A percentile compares a stretch with the other conserved stretches of the same genome.
Evolutionary conservation across 1,140 invertebrate genomes (phyloP).

Genomic region (Ceratina japonica): DNA sequence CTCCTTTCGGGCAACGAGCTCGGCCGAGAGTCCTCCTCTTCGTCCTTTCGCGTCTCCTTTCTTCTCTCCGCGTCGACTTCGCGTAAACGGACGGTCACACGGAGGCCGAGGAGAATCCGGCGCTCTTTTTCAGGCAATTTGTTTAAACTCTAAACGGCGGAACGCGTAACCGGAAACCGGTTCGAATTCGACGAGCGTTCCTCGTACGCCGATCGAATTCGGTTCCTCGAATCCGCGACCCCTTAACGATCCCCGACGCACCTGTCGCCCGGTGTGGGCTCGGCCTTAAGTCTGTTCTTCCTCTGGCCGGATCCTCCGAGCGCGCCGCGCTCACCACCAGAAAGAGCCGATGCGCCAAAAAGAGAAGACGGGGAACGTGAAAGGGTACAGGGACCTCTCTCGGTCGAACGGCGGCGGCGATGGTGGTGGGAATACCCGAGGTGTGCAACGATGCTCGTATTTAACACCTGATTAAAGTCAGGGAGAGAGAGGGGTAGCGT

Average conservation of each 20-base stretch:
- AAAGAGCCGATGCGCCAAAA: conserved; percentile 2
- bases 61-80: background rate
- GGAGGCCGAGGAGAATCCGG: background rate
- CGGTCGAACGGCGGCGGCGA: background rate
- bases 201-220: background rate
- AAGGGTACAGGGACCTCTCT: conserved; percentile 4
- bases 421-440: conserved; percentile 46
- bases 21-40: no score
- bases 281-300: conserved; percentile 11
- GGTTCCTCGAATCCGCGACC: background rate
- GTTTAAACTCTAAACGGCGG: no score
- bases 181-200: background rate
- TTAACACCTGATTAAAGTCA: conserved; percentile 77
- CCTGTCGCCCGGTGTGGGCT: conserved; percentile 39
- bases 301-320: background rate
- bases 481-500: conserved; percentile 22
- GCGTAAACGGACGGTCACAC: background rate
- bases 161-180: no score
- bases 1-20: background rate
- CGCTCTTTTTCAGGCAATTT: no score
- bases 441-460: conserved; percentile 72
- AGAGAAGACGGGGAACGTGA: background rate
- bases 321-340: no score
- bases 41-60: background rate
- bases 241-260: conserved; percentile 40